Evolutionary conservation across 2,113 vertebrate genomes (phyloP).

Genomic region (Pelodiscus sinensis): DNA sequence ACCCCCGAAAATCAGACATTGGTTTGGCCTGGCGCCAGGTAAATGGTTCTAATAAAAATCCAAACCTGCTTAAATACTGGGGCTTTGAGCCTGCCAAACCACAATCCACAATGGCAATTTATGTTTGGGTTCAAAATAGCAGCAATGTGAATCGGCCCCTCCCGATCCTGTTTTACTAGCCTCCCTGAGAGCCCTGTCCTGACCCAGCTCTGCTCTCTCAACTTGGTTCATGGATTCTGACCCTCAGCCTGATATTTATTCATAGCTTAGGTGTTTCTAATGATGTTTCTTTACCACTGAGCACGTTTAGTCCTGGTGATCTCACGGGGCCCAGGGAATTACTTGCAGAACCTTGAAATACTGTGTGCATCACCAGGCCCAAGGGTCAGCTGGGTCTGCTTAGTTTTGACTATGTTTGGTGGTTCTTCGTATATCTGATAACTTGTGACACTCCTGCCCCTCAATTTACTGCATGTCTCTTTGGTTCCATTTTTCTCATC

Average conservation of each 20-base stretch:
- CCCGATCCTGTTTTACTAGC: not conserved
- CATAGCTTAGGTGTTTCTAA: not conserved
- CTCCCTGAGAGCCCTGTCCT: fast-evolving
- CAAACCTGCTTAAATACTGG: conserved; percentile 26
- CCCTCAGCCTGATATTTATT: not conserved
- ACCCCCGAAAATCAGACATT: not conserved
- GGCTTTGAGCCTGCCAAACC: conserved; percentile 7
- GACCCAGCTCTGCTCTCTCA: not conserved
- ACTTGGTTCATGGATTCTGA: not conserved
- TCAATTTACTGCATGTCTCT: not conserved
- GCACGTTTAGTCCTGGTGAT: fast-evolving
- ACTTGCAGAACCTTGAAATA: not conserved
- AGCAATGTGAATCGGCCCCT: conserved; percentile 5
- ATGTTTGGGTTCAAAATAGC: not conserved
- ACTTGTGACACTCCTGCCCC: not conserved
- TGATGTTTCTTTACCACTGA: not conserved
- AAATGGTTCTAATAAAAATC: conserved; percentile 21
- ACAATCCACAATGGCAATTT: not conserved
- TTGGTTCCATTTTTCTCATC: not conserved
- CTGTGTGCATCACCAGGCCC: fast-evolving
- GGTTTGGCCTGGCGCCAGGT: not conserved
- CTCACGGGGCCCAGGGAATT: not conserved
- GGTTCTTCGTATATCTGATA: fast-evolving
- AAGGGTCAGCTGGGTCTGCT: fast-evolving
- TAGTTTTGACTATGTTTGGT: fast-evolving